Percentiles rank a stretch among this genome's conserved stretches.
Evolutionary conservation across 2,888 invertebrate species (phyloP).

Genomic region (Dasysyrphus tricinctus): DNA sequence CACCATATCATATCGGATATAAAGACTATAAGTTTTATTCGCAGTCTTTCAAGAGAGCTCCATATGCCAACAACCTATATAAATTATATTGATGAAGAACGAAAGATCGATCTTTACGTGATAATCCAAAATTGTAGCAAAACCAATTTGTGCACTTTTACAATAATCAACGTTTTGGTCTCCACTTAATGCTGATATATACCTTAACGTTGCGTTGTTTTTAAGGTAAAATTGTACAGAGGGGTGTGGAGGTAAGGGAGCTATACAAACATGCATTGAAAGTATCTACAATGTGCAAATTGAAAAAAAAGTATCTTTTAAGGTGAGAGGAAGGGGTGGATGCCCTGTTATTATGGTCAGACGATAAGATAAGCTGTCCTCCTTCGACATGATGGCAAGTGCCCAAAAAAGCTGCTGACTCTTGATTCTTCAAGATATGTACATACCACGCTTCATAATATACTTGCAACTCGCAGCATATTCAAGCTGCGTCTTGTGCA

Average conservation of each 20-base stretch:
- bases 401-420: constrained; percentile 67
- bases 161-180: constrained; percentile 62
- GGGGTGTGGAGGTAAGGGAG: constrained; percentile 1
- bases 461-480: background rate
- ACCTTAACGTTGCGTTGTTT: background rate
- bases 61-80: constrained; percentile 10
- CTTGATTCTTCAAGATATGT: constrained; percentile 31
- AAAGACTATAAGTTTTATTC: background rate
- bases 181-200: constrained; percentile 21
- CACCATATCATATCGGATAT: constrained; percentile 24
- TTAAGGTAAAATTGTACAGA: background rate
- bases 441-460: too few relatives aligned
- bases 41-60: background rate
- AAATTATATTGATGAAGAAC: constrained; percentile 8
- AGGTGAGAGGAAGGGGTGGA: constrained; percentile 10
- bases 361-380: constrained; percentile 75
- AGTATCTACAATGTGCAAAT: constrained; percentile 52
- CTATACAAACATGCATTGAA: constrained; percentile 49
- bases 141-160: constrained; percentile 76
- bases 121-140: constrained; percentile 75
- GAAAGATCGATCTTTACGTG: constrained; percentile 69
- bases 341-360: constrained; percentile 71
- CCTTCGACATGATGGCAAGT: constrained; percentile 75
- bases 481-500: constrained; percentile 46
- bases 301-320: constrained; percentile 35